Conservation (phyloP, 1,140 invertebrate genomes). For the Cephus cinctus region DNA sequence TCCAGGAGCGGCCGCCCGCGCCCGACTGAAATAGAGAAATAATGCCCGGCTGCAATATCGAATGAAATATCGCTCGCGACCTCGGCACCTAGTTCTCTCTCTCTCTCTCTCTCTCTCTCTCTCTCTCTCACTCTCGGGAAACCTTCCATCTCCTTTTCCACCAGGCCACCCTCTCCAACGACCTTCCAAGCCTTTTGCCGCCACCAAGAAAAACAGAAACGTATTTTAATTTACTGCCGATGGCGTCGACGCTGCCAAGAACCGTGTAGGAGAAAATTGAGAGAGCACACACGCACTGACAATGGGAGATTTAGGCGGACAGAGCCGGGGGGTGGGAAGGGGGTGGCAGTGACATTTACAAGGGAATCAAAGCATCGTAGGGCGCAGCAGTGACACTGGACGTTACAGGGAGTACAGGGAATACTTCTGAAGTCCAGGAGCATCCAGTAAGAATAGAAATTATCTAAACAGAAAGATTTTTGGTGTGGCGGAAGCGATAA, state of each 20-base stretch:
- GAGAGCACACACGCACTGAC: slow-evolving; percentile 9
- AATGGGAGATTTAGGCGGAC: slow-evolving; percentile 2
- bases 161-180: not conserved
- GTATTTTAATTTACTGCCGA: too few species aligned
- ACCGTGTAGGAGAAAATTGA: not conserved
- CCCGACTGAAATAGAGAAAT: slow-evolving; percentile 46
- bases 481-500: slow-evolving; percentile 7
- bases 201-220: too few species aligned
- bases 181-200: too few species aligned
- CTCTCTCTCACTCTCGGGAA: not conserved
- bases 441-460: too few species aligned
- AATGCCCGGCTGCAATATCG: slow-evolving; percentile 46
- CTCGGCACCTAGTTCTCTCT: slow-evolving; percentile 4
- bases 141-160: not conserved
- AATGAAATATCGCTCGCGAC: slow-evolving; percentile 45
- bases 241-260: not conserved
- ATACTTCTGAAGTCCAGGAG: too few species aligned
- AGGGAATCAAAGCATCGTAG: too few species aligned
- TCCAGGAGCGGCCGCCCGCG: slow-evolving; percentile 16
- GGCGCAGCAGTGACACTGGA: too few species aligned
- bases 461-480: too few species aligned
- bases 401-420: too few species aligned
- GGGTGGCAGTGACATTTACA: too few species aligned
- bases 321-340: too few species aligned
- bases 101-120: not conserved